Evolutionary conservation across 2,113 vertebrate genomes (phyloP), one percentile per base, ranked within the genome.

Genomic region (Brienomyrus brachyistius): DNA sequence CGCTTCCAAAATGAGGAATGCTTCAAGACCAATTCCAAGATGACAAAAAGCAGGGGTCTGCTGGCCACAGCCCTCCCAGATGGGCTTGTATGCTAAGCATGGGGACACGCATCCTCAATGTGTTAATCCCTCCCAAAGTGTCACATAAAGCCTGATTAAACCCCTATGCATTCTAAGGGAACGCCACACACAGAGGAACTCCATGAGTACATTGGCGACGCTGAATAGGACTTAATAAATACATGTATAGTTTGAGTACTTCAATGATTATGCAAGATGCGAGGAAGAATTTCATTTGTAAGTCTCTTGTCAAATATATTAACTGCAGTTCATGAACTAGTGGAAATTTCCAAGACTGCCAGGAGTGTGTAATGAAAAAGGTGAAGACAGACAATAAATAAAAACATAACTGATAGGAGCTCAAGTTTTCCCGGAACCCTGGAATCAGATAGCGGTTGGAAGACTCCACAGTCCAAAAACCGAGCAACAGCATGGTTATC

Each of bases 181-280:
- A 48, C 19, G 35, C 10, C 45, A 43, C 74, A 45, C 10, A 23
- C 47, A 50, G 31, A 43, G 74, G 52, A 27, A 31, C 77, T 85
- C 35, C 5, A 1, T 62, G 11, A 56, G 35, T 83, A 47, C 27
- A 62, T 59, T 15, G 15, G 5, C 45, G 88, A 51, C 45, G 17
- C 82, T 84, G 82, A 48, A n/a, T 23, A 48, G 82, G 82, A 48
- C 9, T 11, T 5, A 48, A 45, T 83, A 83, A 23, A 84, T 84
- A 84, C 43, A 48, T 48, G 23, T 17, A 45, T 48, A 11, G 50
- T 35, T 35, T 54, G 27, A 87, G 27, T 35, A 54, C 48, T 87
- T 87, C 51, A 47, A 50, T 62, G 66, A 88, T n/a, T 77, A 66
- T 31, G 45, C 88, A 88, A 77, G 62, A 74, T 48, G 27, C 62